Conservation (phyloP, 2,888 invertebrate species). For the Ectropis crepuscularia region DNA sequence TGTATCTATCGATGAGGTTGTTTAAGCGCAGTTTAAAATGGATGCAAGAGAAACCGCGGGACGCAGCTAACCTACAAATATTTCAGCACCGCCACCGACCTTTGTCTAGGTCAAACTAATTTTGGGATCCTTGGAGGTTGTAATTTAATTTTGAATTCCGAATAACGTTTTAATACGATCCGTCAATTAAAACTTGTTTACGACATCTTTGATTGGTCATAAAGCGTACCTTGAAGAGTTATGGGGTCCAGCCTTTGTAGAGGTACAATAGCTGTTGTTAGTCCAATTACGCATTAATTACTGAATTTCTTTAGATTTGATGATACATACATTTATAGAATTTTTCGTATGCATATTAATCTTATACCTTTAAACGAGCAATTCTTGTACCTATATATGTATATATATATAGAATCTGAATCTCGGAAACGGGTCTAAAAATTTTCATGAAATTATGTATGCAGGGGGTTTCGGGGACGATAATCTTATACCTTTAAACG, state of each 20-base stretch:
- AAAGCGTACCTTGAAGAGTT: conserved; percentile 16
- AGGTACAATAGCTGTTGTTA: not conserved
- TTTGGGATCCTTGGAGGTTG: conserved; percentile 66
- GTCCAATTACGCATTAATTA: conserved; percentile 4
- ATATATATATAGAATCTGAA: no score
- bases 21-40: no score
- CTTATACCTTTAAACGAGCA: no score
- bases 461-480: no score
- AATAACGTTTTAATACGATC: conserved; percentile 43
- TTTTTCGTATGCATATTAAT: no score
- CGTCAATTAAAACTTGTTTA: conserved; percentile 38
- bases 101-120: conserved; percentile 83
- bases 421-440: no score
- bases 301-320: not conserved
- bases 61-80: conserved; percentile 63
- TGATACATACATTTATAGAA: not conserved
- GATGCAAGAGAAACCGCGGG: no score
- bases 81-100: conserved; percentile 69
- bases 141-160: conserved; percentile 74
- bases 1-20: no score
- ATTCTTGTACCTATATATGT: no score
- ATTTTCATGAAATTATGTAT: no score
- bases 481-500: no score
- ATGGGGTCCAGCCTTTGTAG: conserved; percentile 10
- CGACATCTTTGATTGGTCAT: conserved; percentile 29